These are phyloP conservation scores for Delia radicum DNA, from an alignment of 1,140 invertebrate species.

Conservation along the genomic window DNA sequence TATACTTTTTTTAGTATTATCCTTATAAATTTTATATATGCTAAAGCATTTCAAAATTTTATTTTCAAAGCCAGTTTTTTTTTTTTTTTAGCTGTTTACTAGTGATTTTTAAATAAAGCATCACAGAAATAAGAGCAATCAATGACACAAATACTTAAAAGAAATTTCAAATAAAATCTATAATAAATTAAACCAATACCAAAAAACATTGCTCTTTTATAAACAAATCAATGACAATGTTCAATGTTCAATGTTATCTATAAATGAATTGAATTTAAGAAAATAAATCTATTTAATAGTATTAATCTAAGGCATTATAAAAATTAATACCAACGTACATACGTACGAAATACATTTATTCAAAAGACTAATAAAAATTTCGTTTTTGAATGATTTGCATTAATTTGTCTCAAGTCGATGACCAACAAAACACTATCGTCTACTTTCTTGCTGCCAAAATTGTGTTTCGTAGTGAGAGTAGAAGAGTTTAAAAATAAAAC, in stretches of 20 bases:
- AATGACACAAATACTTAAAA: background rate
- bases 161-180: conserved; percentile 1
- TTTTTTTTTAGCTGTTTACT: too few species aligned
- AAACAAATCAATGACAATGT: conserved; percentile 6
- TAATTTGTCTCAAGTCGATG: background rate
- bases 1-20: too few species aligned
- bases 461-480: background rate
- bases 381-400: conserved; percentile 14
- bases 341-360: too few species aligned
- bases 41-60: too few species aligned
- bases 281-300: background rate
- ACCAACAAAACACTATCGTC: background rate
- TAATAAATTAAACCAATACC: conserved; percentile 8
- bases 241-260: conserved; percentile 9
- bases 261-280: background rate
- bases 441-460: background rate
- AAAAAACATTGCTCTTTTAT: too few species aligned
- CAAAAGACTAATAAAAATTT: background rate
- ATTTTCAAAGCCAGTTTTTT: too few species aligned
- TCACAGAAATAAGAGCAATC: too few species aligned
- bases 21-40: too few species aligned
- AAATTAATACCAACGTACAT: background rate
- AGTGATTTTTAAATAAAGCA: too few species aligned
- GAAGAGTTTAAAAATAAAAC: background rate
- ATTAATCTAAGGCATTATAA: background rate